These are phyloP conservation scores for Cryptocephalus moraei DNA, from an alignment of 2,888 invertebrate genomes.

Conservation along the genomic window DNA sequence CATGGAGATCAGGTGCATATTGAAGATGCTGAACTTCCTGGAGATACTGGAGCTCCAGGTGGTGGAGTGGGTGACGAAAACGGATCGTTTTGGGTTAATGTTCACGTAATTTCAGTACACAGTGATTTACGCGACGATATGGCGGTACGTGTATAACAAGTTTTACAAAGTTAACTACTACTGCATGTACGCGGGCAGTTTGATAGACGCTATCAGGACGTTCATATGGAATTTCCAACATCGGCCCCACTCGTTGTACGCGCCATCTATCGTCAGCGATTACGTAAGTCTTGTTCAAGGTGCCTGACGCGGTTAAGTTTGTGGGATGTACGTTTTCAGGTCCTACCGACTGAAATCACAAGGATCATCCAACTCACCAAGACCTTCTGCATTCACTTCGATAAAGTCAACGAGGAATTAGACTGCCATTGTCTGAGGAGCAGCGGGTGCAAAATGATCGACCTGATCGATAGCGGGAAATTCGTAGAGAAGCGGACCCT, in stretches of 20 bases:
- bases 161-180: conserved; percentile 19
- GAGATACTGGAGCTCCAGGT: conserved; percentile 29
- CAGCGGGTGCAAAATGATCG: conserved; percentile 26
- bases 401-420: conserved; percentile 25
- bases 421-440: conserved; percentile 12
- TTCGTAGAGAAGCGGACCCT: conserved; percentile 15
- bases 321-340: conserved; percentile 15
- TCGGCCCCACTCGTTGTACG: conserved; percentile 24
- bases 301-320: background rate
- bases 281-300: conserved; percentile 19
- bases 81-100: background rate
- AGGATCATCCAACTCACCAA: conserved; percentile 27
- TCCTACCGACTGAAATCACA: conserved; percentile 23
- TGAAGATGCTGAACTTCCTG: conserved; percentile 25
- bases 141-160: conserved; percentile 29
- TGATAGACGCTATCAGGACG: conserved; percentile 24
- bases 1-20: conserved; percentile 27
- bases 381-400: conserved; percentile 29
- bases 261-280: conserved; percentile 23
- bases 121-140: conserved; percentile 26
- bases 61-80: background rate
- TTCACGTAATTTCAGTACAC: conserved; percentile 18
- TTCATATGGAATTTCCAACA: conserved; percentile 25
- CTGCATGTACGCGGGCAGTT: conserved; percentile 30
- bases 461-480: conserved; percentile 23